These are phyloP conservation scores for Brienomyrus longianalis DNA, from an alignment of 2,113 vertebrate genomes.

Conservation along the genomic window DNA sequence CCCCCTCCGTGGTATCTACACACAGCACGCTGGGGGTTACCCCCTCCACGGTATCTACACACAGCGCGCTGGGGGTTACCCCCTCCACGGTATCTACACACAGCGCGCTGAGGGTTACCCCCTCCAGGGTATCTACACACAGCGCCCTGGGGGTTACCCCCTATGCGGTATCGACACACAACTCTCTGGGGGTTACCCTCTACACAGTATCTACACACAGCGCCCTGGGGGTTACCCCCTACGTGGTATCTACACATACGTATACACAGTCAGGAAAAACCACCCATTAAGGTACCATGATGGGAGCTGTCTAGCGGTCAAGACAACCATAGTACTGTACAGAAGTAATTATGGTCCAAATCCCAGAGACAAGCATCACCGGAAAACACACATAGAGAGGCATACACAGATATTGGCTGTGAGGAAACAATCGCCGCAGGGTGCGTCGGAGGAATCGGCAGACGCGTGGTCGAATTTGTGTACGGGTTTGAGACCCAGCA, in stretches of 20 bases:
- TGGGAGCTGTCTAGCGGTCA: constrained; percentile 42
- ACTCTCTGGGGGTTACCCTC: not conserved
- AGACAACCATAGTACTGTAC: constrained; percentile 12
- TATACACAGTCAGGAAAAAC: not conserved
- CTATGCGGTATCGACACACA: no score
- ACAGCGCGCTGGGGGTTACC: no score
- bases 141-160: not conserved
- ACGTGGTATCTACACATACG: not conserved
- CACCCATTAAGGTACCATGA: constrained; percentile 23
- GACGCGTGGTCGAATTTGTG: constrained; percentile 36
- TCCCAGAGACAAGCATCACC: constrained; percentile 38
- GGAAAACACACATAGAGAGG: constrained; percentile 42
- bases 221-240: not conserved
- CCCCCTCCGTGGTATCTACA: no score
- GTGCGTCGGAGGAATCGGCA: constrained; percentile 27
- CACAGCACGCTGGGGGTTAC: not conserved
- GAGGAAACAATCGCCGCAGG: constrained; percentile 42
- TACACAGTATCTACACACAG: no score
- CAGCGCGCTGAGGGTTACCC: not conserved
- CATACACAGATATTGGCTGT: constrained; percentile 20
- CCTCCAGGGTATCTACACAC: no score
- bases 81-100: not conserved
- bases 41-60: not conserved
- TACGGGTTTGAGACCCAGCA: not conserved
- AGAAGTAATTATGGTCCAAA: constrained; percentile 35